Evolutionary conservation across 2,113 vertebrate species (phyloP).

Genomic region (Bagarius yarrelli): DNA sequence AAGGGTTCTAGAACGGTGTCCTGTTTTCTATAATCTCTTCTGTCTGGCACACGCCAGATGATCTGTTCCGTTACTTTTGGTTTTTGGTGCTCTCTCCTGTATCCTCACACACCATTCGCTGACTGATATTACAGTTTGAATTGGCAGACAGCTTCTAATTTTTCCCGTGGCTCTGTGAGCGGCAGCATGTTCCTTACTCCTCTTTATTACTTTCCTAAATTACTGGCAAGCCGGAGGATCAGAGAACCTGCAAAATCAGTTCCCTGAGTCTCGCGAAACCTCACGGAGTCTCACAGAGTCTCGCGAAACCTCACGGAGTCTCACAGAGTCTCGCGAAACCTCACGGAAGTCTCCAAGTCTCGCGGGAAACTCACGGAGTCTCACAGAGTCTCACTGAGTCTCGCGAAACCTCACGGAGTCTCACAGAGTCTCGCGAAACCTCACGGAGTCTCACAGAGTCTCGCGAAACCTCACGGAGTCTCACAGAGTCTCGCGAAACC

Average conservation of each 20-base stretch:
- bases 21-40: too few relatives aligned
- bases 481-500: background rate
- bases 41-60: background rate
- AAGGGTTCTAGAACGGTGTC: too few relatives aligned
- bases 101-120: background rate
- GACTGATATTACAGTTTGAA: constrained; percentile 1
- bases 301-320: too few relatives aligned
- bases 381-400: too few relatives aligned
- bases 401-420: too few relatives aligned
- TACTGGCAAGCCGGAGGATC: background rate
- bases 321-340: too few relatives aligned
- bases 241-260: background rate
- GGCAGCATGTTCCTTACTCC: background rate
- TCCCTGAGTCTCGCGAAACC: background rate
- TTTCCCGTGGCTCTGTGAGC: background rate
- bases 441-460: too few relatives aligned
- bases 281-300: too few relatives aligned
- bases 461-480: too few relatives aligned
- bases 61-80: background rate
- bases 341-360: too few relatives aligned
- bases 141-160: constrained; percentile 9
- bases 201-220: background rate
- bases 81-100: background rate
- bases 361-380: too few relatives aligned
- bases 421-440: too few relatives aligned